A percentile compares a stretch with the other conserved stretches of the same genome.
phyloP scores from a whole-genome alignment of 2,113 vertebrate genomes.

The Thinocorus orbignyianus region DNA sequence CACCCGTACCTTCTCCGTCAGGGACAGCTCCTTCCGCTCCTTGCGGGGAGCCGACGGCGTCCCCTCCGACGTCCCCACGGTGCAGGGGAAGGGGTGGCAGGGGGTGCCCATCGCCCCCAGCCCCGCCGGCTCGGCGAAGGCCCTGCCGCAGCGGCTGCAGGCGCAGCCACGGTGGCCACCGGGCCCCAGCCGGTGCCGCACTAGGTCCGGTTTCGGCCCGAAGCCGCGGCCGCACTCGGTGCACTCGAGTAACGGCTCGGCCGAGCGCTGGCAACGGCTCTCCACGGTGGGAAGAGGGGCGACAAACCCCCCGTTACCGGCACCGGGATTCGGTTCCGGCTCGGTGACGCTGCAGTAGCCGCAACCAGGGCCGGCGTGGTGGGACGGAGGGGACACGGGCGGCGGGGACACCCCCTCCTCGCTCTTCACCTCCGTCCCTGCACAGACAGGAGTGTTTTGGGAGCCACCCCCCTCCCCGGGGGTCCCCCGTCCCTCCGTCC shows the following conservation, averaged over 20 bases:
- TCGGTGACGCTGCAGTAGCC: not conserved
- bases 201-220: conserved; percentile 66
- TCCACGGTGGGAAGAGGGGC: accelerated
- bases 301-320: not conserved
- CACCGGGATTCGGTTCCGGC: not conserved
- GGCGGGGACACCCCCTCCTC: not conserved
- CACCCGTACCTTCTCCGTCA: conserved; percentile 52
- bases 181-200: conserved; percentile 74
- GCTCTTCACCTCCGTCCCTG: conserved; percentile 2
- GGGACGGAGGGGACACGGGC: not conserved
- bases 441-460: not conserved
- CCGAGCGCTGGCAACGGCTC: not conserved
- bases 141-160: not conserved
- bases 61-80: not conserved
- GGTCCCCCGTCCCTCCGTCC: accelerated
- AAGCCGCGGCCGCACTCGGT: conserved; percentile 62
- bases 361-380: not conserved
- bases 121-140: not conserved
- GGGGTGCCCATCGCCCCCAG: not conserved
- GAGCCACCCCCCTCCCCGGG: not conserved
- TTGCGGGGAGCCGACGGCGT: not conserved
- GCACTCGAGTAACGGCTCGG: conserved; percentile 54
- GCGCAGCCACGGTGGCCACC: conserved; percentile 57
- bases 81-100: not conserved
- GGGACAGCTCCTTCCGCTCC: conserved; percentile 56